Conservation (phyloP, 2,113 vertebrate genomes). For the Nothobranchius furzeri region DNA sequence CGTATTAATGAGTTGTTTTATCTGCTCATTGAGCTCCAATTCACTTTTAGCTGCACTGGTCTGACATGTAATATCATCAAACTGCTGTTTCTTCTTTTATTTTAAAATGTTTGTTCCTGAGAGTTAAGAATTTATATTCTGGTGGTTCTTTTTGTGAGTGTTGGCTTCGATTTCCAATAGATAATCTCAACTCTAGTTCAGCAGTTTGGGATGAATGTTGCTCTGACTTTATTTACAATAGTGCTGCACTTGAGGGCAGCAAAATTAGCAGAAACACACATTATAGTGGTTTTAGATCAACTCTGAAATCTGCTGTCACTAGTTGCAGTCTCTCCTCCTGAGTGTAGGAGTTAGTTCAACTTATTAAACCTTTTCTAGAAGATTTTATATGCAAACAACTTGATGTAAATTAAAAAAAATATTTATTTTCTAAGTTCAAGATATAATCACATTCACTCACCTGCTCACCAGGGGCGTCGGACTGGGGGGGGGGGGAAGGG, state of each 20-base stretch:
- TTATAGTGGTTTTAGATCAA: neutral
- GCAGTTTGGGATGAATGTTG: neutral
- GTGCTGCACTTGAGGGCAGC: too few relatives aligned
- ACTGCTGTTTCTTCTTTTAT: constrained; percentile 37
- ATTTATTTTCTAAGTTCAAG: neutral
- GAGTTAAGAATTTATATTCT: neutral
- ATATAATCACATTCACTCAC: neutral
- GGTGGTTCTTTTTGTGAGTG: too few relatives aligned
- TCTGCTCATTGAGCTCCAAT: constrained; percentile 32
- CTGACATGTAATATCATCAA: constrained; percentile 9
- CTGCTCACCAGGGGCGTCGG: too few relatives aligned
- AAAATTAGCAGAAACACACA: too few relatives aligned
- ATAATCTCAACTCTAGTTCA: neutral
- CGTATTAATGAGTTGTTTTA: constrained; percentile 60
- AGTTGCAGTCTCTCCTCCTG: neutral
- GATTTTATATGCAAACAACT: neutral
- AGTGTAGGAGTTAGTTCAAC: constrained; percentile 5
- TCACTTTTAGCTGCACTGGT: constrained; percentile 32
- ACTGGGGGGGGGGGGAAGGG: too few relatives aligned
- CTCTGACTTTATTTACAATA: too few relatives aligned
- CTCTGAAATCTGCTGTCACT: too few relatives aligned
- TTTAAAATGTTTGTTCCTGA: constrained; percentile 54
- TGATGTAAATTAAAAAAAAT: neutral
- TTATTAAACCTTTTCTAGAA: neutral
- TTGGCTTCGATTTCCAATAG: neutral